Evolutionary conservation across 2,113 vertebrate species (phyloP), one percentile per base, ranked within the genome.

Genomic region (Rhinoderma darwinii): DNA sequence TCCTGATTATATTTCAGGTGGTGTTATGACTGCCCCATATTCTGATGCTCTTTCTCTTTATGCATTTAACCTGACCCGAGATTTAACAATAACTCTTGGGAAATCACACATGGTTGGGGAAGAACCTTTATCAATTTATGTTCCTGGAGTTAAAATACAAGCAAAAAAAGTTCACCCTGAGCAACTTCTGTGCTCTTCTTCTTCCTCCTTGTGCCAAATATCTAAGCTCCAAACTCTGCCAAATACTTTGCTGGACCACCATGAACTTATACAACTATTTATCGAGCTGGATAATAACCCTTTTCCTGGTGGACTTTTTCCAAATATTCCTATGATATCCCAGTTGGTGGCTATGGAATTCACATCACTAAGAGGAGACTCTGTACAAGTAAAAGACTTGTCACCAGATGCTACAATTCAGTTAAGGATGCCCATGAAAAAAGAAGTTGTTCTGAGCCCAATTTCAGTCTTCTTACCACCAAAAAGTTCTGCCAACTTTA

Each of bases 291-390:
- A 82, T 32, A 74, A 86, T 66, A 92, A 89, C 76, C 82, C 90
- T 3, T 89, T 95, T 43, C 76, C 75, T 1, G 90, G 92, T 2
- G 68, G 90, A 37, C 68, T 83, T 92, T 92, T 30, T 90, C 37
- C 80, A 47, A 83, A 87, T 25, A 15, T 66, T 41, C 12, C 93
- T 0, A 93, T 96, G 77, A 94, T 94, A 10, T 95, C 95, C 25
- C 51, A 30, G 11, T 85, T 96, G 68, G 92, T 92, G 11, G 92
- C 92, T 66, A 93, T 96, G 93, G 95, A 96, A 91, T 90, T 96
- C 82, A 89, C 77, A 87, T 93, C 93, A 0, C 90, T 92, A 7
- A 89, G 91, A 44, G 95, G 95, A n/a, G 84, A 84, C 7, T 84
- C 89, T 1, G 90, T 95, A 73, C 82, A 90, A 2, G 88, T 96